Evolutionary conservation across 2,888 invertebrate genomes (phyloP).

Genomic region (Acanthosepion lycidas): DNA sequence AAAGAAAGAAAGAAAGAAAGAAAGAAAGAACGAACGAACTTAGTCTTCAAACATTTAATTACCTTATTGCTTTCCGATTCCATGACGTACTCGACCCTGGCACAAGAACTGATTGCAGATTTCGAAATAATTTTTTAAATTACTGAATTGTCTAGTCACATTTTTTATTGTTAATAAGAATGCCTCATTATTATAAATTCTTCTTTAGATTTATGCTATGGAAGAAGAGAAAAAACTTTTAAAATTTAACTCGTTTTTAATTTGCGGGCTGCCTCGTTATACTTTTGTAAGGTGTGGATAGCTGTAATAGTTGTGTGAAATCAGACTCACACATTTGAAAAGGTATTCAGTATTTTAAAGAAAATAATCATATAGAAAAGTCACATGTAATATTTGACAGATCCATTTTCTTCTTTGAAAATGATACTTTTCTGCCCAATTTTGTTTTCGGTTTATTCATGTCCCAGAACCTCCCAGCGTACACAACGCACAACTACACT

Average conservation of each 20-base stretch:
- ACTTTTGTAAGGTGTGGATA: neutral
- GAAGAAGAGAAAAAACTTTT: neutral
- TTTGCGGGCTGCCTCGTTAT: neutral
- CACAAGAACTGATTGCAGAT: too few relatives aligned
- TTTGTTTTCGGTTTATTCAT: neutral
- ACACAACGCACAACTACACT: neutral
- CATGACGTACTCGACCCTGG: too few relatives aligned
- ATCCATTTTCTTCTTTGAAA: neutral
- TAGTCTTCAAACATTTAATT: too few relatives aligned
- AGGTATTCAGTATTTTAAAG: neutral
- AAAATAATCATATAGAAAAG: neutral
- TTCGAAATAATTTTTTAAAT: too few relatives aligned
- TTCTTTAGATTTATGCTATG: too few relatives aligned
- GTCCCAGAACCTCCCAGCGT: neutral
- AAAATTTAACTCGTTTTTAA: neutral
- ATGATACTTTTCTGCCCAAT: neutral
- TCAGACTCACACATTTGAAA: neutral
- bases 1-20: too few relatives aligned
- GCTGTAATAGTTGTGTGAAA: neutral
- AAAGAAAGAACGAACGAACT: too few relatives aligned
- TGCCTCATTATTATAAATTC: too few relatives aligned
- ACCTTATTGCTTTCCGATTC: too few relatives aligned
- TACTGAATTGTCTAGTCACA: too few relatives aligned
- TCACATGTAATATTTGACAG: neutral
- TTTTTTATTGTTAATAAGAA: too few relatives aligned